Conservation (phyloP, 2,113 vertebrate species). For the Andinoacara biseriatus region DNA sequence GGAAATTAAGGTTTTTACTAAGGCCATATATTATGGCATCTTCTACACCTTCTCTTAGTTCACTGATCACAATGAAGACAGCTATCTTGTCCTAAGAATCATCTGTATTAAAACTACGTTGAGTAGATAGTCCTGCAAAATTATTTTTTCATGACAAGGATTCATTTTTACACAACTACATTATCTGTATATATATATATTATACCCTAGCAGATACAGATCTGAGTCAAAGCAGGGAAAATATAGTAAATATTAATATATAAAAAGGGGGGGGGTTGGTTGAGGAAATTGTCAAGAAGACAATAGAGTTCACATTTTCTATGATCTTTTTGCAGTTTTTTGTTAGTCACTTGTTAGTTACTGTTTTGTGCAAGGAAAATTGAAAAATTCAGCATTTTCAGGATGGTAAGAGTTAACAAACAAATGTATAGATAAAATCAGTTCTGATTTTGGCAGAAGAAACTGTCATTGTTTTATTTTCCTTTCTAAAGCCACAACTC, state of each 20-base stretch:
- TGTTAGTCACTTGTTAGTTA: not conserved
- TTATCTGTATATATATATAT: not conserved
- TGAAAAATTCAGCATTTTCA: not conserved
- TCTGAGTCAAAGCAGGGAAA: not conserved
- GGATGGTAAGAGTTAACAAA: not conserved
- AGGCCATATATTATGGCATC: not conserved
- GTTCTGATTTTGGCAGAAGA: constrained; percentile 1
- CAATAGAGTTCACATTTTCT: not conserved
- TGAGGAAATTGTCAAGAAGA: not conserved
- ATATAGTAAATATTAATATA: too few relatives aligned
- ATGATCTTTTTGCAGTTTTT: too few relatives aligned
- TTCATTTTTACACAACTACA: not conserved
- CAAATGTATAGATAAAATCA: not conserved
- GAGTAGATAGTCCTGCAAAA: not conserved
- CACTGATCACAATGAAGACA: not conserved
- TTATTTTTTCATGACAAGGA: not conserved
- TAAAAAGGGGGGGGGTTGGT: not conserved
- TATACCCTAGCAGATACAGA: not conserved
- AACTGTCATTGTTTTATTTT: not conserved
- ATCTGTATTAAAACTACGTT: not conserved
- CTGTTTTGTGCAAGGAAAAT: not conserved
- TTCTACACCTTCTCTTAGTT: not conserved
- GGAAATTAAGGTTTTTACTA: not conserved
- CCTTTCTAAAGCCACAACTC: not conserved
- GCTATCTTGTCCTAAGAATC: too few relatives aligned